These are phyloP conservation scores for Drosophila vallismaia DNA, from an alignment of 2,888 invertebrate genomes.

Conservation along the genomic window DNA sequence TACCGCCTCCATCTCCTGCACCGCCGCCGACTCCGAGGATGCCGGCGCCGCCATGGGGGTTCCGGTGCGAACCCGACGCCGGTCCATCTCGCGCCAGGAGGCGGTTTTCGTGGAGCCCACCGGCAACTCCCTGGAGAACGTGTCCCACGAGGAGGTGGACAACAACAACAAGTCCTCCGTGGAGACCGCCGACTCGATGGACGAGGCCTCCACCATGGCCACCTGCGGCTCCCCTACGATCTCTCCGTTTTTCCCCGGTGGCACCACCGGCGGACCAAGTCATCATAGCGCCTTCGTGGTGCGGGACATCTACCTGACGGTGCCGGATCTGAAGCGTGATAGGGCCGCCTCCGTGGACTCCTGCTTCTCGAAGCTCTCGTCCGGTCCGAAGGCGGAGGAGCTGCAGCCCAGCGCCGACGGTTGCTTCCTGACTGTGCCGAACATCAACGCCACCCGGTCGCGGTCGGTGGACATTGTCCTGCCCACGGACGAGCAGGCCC, in stretches of 20 bases:
- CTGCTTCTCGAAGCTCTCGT: constrained; percentile 91
- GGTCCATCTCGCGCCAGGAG: constrained; percentile 92
- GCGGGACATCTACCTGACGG: constrained; percentile 90
- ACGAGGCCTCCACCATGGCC: constrained; percentile 83
- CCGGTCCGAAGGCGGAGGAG: constrained; percentile 88
- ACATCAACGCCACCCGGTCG: constrained; percentile 89
- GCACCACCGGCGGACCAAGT: constrained; percentile 32
- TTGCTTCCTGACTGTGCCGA: constrained; percentile 88
- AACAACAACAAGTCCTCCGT: constrained; percentile 57
- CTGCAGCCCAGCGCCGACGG: constrained; percentile 87
- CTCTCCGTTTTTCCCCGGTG: constrained; percentile 1
- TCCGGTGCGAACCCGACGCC: constrained; percentile 85
- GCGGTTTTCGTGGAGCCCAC: constrained; percentile 91
- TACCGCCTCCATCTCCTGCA: constrained; percentile 35
- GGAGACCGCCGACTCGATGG: constrained; percentile 72
- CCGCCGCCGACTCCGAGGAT: constrained; percentile 60
- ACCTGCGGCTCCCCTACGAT: constrained; percentile 75
- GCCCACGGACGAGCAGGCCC: constrained; percentile 92
- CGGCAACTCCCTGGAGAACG: constrained; percentile 89
- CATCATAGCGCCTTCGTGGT: constrained; percentile 84
- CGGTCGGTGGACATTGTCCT: constrained; percentile 94
- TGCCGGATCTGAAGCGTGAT: constrained; percentile 92
- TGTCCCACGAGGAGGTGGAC: constrained; percentile 85
- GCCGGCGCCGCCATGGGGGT: constrained; percentile 70
- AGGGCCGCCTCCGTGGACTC: constrained; percentile 95